phyloP scores from a whole-genome alignment of 2,113 vertebrate species.

The Mormyrus lacerda region DNA sequence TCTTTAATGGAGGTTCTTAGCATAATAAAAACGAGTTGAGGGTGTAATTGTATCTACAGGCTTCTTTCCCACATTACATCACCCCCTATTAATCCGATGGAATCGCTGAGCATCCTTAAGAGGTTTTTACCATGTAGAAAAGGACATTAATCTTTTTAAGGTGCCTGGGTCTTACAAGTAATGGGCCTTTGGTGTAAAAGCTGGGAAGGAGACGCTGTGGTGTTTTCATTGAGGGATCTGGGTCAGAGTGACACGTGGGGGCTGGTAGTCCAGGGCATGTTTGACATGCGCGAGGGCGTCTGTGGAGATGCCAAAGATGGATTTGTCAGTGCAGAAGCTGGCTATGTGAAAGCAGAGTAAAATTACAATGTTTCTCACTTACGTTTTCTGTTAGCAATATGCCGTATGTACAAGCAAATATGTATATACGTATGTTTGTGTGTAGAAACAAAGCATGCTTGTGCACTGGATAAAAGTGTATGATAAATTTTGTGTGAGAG shows the following conservation, averaged over 20 bases:
- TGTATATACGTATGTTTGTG: not conserved
- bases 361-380: not conserved
- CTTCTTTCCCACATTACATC: slow-evolving; percentile 33
- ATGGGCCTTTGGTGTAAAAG: slow-evolving; percentile 16
- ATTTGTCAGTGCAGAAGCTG: not conserved
- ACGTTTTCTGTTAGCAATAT: not conserved
- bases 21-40: slow-evolving; percentile 27
- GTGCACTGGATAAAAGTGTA: not conserved
- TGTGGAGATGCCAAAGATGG: not conserved
- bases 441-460: not conserved
- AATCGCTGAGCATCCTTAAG: slow-evolving; percentile 32
- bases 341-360: not conserved
- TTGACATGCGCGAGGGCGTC: not conserved
- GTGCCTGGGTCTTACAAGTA: slow-evolving; percentile 17
- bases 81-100: slow-evolving; percentile 39
- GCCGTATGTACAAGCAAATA: not conserved
- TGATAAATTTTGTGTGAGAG: not conserved
- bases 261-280: not conserved
- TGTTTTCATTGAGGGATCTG: not conserved
- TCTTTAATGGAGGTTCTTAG: slow-evolving; percentile 35
- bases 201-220: not conserved
- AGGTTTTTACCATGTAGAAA: slow-evolving; percentile 29
- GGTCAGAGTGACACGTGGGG: not conserved
- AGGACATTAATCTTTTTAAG: slow-evolving; percentile 37
- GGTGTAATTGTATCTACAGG: slow-evolving; percentile 16